phyloP scores from a whole-genome alignment of 2,888 invertebrate genomes.

The Lochmaea crataegi region DNA sequence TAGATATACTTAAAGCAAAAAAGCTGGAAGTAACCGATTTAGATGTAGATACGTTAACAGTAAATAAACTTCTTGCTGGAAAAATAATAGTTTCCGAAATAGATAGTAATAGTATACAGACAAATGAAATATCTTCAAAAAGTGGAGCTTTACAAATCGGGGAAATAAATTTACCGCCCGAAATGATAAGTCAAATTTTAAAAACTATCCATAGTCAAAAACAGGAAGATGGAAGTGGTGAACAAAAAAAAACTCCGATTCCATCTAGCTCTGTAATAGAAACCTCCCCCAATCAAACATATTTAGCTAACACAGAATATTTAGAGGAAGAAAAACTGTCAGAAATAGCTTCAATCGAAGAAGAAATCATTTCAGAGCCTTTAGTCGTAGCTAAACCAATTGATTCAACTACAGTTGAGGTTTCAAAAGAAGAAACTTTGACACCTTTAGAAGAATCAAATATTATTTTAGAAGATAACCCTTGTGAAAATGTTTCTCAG shows the following conservation, averaged over 20 bases:
- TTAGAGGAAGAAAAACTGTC: conserved; percentile 17
- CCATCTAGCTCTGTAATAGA: conserved; percentile 33
- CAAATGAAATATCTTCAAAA: conserved; percentile 78
- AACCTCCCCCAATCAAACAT: background rate
- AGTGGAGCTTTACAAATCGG: conserved; percentile 75
- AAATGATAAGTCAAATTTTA: conserved; percentile 76
- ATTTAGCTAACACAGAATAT: background rate
- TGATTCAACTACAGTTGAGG: background rate
- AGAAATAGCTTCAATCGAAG: background rate
- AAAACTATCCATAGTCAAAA: conserved; percentile 47
- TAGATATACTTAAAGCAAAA: conserved; percentile 68
- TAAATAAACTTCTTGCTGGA: conserved; percentile 82
- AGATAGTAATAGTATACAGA: conserved; percentile 78
- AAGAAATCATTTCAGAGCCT: background rate
- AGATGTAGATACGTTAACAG: conserved; percentile 82
- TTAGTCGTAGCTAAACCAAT: background rate
- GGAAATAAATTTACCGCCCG: conserved; percentile 76
- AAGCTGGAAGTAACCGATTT: conserved; percentile 79
- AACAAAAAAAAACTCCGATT: conserved; percentile 64
- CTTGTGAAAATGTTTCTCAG: background rate
- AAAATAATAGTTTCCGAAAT: conserved; percentile 85
- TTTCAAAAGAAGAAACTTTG: background rate
- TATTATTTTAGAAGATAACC: background rate
- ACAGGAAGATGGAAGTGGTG: conserved; percentile 35
- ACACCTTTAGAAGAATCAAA: background rate